These are phyloP conservation scores for Archilochus colubris DNA, from an alignment of 2,113 vertebrate species.

Conservation along the genomic window DNA sequence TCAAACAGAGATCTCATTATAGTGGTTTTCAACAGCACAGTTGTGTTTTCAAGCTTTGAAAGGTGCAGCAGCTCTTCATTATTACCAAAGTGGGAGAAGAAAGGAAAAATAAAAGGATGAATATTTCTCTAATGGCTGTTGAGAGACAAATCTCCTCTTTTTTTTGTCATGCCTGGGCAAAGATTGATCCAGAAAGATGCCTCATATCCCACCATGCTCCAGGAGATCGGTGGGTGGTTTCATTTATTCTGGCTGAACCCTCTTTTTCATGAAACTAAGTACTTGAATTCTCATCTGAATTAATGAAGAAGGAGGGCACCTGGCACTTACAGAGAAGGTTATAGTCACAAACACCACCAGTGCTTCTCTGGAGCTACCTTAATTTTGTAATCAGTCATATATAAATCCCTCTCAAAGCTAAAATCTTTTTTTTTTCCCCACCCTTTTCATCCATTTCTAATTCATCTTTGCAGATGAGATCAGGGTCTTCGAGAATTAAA, in stretches of 20 bases:
- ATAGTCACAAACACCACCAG: not conserved
- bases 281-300: not conserved
- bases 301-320: not conserved
- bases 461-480: constrained; percentile 35
- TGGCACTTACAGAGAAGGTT: not conserved
- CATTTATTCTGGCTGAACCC: not conserved
- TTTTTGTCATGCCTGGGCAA: not conserved
- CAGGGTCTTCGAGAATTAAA: constrained; percentile 13
- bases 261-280: not conserved
- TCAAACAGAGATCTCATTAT: constrained; percentile 42
- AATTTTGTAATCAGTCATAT: not conserved
- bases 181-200: not conserved
- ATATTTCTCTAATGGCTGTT: not conserved
- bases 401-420: not conserved
- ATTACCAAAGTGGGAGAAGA: not conserved
- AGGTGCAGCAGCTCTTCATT: constrained; percentile 14
- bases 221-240: not conserved
- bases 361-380: not conserved
- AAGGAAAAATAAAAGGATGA: not conserved
- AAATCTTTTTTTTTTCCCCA: not conserved
- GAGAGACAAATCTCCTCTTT: not conserved
- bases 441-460: not conserved
- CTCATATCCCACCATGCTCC: not conserved
- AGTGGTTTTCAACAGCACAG: constrained; percentile 7
- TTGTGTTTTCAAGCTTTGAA: constrained; percentile 13